Conservation (phyloP, 2,113 vertebrate species). For the Labeo rohita region DNA sequence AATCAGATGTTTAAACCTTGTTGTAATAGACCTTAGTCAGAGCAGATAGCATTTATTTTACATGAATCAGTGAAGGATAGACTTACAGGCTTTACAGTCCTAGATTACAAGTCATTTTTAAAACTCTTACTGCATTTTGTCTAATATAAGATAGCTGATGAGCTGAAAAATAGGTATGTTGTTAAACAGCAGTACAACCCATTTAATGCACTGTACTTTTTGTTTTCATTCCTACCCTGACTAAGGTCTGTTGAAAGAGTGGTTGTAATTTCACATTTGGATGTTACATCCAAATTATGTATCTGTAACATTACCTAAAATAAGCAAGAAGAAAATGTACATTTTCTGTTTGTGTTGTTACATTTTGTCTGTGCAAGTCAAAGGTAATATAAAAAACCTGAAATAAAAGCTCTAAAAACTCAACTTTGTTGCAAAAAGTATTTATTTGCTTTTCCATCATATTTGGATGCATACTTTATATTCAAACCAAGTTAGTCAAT, state of each 20-base stretch:
- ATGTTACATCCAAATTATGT: background rate
- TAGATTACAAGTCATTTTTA: background rate
- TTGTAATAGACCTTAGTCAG: too few species aligned
- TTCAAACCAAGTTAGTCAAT: background rate
- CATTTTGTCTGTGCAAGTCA: background rate
- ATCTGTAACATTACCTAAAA: background rate
- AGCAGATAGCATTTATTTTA: background rate
- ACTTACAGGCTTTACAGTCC: background rate
- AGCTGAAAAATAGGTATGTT: background rate
- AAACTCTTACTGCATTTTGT: background rate
- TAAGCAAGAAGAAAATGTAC: background rate
- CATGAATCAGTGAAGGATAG: background rate
- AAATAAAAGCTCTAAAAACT: slow-evolving; percentile 29
- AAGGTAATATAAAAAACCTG: background rate
- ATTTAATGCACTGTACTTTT: background rate
- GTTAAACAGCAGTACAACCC: background rate
- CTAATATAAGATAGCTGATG: background rate
- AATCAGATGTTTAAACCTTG: slow-evolving; percentile 55
- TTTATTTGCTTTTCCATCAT: slow-evolving; percentile 53
- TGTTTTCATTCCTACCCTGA: background rate
- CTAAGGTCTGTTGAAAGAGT: background rate
- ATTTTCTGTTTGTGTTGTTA: background rate
- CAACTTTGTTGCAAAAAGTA: slow-evolving; percentile 50
- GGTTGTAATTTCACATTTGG: background rate
- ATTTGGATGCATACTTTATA: slow-evolving; percentile 36